A percentile compares a stretch with the other conserved stretches of the same genome.
These are phyloP conservation scores for Anarsia innoxiella DNA, from an alignment of 2,888 invertebrate genomes.

Conservation along the genomic window DNA sequence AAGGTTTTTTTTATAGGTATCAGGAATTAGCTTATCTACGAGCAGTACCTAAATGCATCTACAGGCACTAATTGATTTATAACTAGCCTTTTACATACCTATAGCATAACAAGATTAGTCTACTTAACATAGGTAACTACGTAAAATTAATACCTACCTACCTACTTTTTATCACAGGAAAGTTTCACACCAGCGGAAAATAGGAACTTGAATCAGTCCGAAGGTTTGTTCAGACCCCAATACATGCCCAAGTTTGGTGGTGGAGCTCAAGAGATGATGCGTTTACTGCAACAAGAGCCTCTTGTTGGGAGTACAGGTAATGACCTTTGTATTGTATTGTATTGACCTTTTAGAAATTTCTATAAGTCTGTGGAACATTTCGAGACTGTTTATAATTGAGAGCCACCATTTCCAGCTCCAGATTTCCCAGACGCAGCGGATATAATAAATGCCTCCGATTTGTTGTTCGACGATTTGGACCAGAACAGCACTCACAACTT, in stretches of 20 bases:
- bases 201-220: conserved; percentile 22
- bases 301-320: too few species aligned
- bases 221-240: conserved; percentile 40
- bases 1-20: too few species aligned
- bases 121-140: too few species aligned
- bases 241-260: too few species aligned
- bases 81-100: too few species aligned
- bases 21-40: too few species aligned
- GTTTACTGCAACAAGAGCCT: conserved; percentile 38
- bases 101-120: not conserved
- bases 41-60: too few species aligned
- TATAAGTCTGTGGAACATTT: too few species aligned
- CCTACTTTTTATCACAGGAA: conserved; percentile 29
- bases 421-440: conserved; percentile 48
- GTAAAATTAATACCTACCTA: not conserved
- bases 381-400: too few species aligned
- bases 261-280: conserved; percentile 38
- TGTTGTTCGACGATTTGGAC: conserved; percentile 41
- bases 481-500: conserved; percentile 31
- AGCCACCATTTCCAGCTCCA: conserved; percentile 45
- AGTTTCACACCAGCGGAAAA: conserved; percentile 34
- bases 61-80: too few species aligned
- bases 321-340: too few species aligned
- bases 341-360: too few species aligned
- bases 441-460: conserved; percentile 61